A percentile compares a stretch with the other conserved stretches of the same genome.
Conservation (phyloP, 2,888 invertebrate genomes). For the Ypsolopha scabrella region DNA sequence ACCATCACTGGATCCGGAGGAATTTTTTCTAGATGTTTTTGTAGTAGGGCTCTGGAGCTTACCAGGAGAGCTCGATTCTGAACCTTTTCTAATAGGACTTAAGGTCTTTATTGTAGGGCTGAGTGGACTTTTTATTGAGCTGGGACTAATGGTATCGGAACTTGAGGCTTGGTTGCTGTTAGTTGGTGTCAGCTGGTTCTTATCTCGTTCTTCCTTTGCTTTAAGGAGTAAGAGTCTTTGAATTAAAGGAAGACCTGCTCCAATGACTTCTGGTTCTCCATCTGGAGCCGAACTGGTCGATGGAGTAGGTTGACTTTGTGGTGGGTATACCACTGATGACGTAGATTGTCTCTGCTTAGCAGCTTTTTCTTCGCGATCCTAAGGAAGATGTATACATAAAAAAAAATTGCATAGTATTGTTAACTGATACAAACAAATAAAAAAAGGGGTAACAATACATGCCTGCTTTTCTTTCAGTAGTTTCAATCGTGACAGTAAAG, state of each 20-base stretch:
- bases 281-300: slow-evolving; percentile 72
- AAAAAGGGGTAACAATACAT: slow-evolving; percentile 7
- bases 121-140: slow-evolving; percentile 61
- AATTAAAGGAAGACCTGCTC: slow-evolving; percentile 78
- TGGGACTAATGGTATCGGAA: slow-evolving; percentile 63
- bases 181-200: slow-evolving; percentile 52
- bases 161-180: slow-evolving; percentile 61
- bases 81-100: slow-evolving; percentile 61
- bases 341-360: slow-evolving; percentile 54
- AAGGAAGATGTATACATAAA: slow-evolving; percentile 9
- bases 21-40: slow-evolving; percentile 60
- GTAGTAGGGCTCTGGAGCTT: slow-evolving; percentile 60
- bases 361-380: slow-evolving; percentile 67
- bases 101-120: slow-evolving; percentile 62
- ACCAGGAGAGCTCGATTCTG: slow-evolving; percentile 60
- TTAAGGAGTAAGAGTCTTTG: slow-evolving; percentile 82
- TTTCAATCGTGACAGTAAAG: slow-evolving; percentile 81
- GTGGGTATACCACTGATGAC: slow-evolving; percentile 44
- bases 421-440: neutral
- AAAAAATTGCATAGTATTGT: neutral
- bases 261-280: slow-evolving; percentile 73
- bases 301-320: slow-evolving; percentile 69
- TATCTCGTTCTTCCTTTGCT: slow-evolving; percentile 78
- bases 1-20: slow-evolving; percentile 56
- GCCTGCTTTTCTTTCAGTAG: slow-evolving; percentile 89